A percentile compares a stretch with the other conserved stretches of the same genome.
Evolutionary conservation across 2,113 vertebrate genomes (phyloP).

Genomic region (Eonycteris spelaea): DNA sequence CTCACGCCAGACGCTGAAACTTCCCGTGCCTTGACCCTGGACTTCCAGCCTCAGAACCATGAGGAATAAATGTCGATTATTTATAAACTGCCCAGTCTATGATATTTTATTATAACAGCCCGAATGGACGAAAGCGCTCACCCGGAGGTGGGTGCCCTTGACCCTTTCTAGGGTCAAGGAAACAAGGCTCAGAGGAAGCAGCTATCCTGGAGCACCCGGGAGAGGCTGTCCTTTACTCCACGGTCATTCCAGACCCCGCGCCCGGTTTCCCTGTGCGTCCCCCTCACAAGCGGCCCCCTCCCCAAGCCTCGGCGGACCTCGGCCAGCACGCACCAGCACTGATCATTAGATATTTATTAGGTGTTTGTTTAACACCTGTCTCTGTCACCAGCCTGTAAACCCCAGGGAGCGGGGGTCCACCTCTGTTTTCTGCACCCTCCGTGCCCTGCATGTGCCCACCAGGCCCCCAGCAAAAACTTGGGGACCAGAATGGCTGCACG

Average conservation of each 20-base stretch:
- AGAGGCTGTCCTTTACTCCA: too few species aligned
- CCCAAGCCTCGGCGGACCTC: too few species aligned
- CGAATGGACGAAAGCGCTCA: background rate
- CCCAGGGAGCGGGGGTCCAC: accelerated
- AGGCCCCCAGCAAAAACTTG: background rate
- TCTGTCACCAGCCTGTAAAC: background rate
- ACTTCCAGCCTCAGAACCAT: too few species aligned
- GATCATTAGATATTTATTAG: accelerated
- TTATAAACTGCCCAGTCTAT: background rate
- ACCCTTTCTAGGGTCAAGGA: too few species aligned
- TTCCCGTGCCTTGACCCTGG: too few species aligned
- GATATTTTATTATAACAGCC: background rate
- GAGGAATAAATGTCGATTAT: background rate
- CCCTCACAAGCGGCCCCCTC: background rate
- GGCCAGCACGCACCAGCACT: background rate
- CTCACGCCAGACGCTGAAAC: too few species aligned
- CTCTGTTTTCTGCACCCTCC: background rate
- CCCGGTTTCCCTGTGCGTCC: background rate
- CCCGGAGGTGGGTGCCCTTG: background rate
- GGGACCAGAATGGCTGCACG: background rate
- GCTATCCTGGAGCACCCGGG: too few species aligned
- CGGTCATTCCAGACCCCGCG: background rate
- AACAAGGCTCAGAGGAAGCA: background rate
- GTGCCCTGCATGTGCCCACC: accelerated
- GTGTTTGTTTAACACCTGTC: background rate